These are phyloP conservation scores for Notechis scutatus DNA, from an alignment of 2,113 vertebrate genomes.

Conservation along the genomic window DNA sequence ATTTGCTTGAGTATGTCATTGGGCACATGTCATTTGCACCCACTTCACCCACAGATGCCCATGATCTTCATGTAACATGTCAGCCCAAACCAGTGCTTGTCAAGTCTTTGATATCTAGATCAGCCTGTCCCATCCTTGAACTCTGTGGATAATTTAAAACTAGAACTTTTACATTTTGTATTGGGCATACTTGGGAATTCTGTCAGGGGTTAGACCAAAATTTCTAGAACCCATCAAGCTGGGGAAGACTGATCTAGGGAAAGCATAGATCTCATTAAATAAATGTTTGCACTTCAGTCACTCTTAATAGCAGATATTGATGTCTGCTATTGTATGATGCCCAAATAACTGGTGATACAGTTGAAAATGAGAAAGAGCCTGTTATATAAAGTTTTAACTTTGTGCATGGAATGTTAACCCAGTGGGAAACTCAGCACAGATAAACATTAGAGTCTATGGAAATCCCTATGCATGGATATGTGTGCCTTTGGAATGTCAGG, in stretches of 20 bases:
- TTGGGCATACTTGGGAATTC: background rate
- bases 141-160: background rate
- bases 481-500: background rate
- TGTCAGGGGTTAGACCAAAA: background rate
- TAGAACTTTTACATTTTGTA: background rate
- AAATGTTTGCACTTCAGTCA: background rate
- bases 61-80: background rate
- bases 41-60: background rate
- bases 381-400: background rate
- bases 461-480: background rate
- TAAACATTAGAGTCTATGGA: background rate
- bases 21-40: background rate
- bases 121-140: background rate
- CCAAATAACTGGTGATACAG: background rate
- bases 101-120: background rate
- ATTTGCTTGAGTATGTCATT: background rate
- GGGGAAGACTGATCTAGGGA: background rate
- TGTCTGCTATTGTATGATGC: background rate
- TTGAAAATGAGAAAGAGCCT: background rate
- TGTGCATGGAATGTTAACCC: background rate
- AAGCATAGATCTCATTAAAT: background rate
- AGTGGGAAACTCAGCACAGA: background rate
- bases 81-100: background rate
- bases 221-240: background rate
- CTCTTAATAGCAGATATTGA: background rate